Conservation (phyloP, 2,797 vertebrate species). For the Prionace glauca region DNA sequence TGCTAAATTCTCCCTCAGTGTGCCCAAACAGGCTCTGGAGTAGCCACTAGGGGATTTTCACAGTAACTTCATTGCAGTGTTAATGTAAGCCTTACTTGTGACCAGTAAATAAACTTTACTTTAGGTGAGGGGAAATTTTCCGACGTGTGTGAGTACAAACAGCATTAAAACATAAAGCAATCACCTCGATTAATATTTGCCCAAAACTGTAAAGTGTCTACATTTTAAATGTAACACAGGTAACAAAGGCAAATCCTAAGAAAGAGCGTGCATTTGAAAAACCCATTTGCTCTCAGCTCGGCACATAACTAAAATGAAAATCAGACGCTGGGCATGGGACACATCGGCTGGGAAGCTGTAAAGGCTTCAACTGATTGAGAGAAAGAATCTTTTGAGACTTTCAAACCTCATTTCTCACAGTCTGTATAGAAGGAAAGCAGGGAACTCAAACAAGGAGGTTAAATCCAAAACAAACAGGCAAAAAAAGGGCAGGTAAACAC, state of each 20-base stretch:
- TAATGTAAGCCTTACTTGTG: too few species aligned
- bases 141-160: neutral
- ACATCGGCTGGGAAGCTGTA: constrained; percentile 20
- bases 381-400: constrained; percentile 37
- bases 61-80: too few species aligned
- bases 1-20: too few species aligned
- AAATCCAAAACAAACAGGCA: constrained; percentile 39
- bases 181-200: neutral
- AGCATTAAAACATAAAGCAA: neutral
- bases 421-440: constrained; percentile 29
- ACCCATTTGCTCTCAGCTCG: neutral
- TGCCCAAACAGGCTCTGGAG: too few species aligned
- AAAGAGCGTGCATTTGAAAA: neutral
- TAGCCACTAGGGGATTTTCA: too few species aligned
- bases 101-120: too few species aligned
- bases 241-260: neutral
- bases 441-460: constrained; percentile 37
- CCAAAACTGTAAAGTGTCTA: neutral
- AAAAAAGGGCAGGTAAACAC: constrained; percentile 35
- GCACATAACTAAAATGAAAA: neutral
- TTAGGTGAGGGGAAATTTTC: neutral
- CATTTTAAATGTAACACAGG: neutral
- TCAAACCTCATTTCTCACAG: constrained; percentile 35
- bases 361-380: constrained; percentile 20
- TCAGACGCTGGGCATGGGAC: neutral